Evolutionary conservation across 64 coral and sea anemone genomes (phyloP).

Genomic region (Pocillopora damicornis): DNA sequence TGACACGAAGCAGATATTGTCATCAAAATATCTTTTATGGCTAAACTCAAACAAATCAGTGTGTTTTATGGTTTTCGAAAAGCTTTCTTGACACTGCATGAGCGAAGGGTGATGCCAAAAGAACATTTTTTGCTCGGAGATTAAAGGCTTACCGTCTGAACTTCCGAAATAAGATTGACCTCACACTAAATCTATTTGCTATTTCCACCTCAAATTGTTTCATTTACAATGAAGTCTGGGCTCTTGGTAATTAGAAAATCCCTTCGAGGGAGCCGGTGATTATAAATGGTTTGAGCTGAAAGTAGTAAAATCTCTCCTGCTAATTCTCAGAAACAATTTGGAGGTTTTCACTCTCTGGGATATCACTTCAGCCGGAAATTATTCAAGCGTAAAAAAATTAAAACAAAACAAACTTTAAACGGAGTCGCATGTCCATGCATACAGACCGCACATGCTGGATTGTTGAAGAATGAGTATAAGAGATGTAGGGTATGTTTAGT

Average conservation of each 20-base stretch:
- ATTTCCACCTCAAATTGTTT: neutral
- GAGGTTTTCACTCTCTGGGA: too few relatives aligned
- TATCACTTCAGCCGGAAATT: too few relatives aligned
- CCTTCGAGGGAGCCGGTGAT: neutral
- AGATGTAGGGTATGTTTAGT: neutral
- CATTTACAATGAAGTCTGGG: neutral
- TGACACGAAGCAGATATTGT: slow-evolving; percentile 22
- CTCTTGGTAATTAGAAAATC: neutral
- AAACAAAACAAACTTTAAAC: neutral
- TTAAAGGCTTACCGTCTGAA: neutral
- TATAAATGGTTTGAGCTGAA: neutral
- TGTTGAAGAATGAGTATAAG: too few relatives aligned
- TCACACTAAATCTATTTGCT: neutral
- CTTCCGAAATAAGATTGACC: neutral
- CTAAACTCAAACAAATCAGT: slow-evolving; percentile 37
- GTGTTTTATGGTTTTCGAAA: slow-evolving; percentile 24
- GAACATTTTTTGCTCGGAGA: neutral
- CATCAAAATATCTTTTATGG: slow-evolving; percentile 17
- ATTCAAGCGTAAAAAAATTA: too few relatives aligned
- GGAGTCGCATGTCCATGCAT: neutral
- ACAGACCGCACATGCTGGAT: neutral
- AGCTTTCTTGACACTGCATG: slow-evolving; percentile 1
- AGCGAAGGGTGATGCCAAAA: neutral
- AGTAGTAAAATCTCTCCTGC: neutral
- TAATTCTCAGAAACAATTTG: too few relatives aligned